Evolutionary conservation across 2,888 invertebrate species (phyloP).

Genomic region (Xestia rhomboidea): DNA sequence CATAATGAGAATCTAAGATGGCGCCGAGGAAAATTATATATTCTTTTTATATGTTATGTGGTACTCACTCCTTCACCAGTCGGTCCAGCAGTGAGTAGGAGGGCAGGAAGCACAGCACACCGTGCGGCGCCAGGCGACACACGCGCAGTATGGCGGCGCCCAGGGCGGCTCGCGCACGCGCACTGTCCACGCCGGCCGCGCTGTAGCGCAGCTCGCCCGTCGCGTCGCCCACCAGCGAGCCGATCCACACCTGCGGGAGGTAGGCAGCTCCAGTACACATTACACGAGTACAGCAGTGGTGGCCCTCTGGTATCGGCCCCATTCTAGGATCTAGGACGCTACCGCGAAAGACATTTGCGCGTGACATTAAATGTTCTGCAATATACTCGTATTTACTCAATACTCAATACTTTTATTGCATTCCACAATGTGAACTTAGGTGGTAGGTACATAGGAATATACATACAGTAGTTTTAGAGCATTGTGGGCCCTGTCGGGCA

Average conservation of each 20-base stretch:
- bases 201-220: conserved; percentile 73
- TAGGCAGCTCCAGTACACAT: not conserved
- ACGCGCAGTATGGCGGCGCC: conserved; percentile 90
- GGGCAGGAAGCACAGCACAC: conserved; percentile 94
- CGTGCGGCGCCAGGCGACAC: conserved; percentile 91
- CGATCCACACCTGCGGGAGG: conserved; percentile 90
- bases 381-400: no score
- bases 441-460: no score
- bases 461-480: no score
- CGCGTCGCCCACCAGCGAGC: conserved; percentile 86
- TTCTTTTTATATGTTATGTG: not conserved
- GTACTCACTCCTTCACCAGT: conserved; percentile 21
- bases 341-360: not conserved
- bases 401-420: no score
- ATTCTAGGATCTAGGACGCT: not conserved
- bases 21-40: no score
- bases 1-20: no score
- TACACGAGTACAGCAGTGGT: not conserved
- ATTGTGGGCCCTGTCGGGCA: no score
- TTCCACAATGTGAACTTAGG: no score
- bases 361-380: not conserved
- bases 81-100: conserved; percentile 89
- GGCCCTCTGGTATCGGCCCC: not conserved
- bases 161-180: conserved; percentile 77
- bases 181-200: not conserved